A percentile compares a stretch with the other conserved stretches of the same genome.
Evolutionary conservation across 2,113 vertebrate species (phyloP).

Genomic region (Rhinoptilus africanus): DNA sequence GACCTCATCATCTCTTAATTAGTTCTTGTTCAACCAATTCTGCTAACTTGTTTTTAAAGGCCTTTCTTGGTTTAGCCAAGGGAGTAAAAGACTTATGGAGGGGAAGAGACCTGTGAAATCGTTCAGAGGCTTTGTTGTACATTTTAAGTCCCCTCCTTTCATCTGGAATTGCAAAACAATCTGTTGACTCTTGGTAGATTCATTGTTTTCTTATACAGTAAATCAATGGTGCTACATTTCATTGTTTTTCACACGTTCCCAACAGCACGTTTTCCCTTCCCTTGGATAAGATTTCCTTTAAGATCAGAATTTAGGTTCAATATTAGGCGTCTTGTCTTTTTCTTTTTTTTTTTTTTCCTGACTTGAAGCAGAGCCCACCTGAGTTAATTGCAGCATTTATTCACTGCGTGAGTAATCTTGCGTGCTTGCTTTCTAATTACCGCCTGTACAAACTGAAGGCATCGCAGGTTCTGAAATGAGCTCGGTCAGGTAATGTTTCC

Average conservation of each 20-base stretch:
- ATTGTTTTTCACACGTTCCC: background rate
- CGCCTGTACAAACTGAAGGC: background rate
- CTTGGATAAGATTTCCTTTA: background rate
- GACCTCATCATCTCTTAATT: background rate
- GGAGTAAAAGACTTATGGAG: background rate
- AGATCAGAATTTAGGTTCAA: background rate
- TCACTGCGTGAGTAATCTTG: background rate
- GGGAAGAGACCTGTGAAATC: background rate
- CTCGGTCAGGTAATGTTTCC: background rate
- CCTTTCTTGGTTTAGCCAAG: background rate
- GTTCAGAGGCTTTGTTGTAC: background rate
- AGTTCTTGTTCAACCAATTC: background rate
- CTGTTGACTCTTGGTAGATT: background rate
- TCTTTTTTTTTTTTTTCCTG: background rate
- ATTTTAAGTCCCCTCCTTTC: background rate
- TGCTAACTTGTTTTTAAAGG: background rate
- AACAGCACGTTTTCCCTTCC: background rate
- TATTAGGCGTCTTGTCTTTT: background rate
- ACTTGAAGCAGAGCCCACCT: constrained; percentile 17
- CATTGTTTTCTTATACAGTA: background rate
- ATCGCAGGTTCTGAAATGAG: background rate
- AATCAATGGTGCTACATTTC: constrained; percentile 40
- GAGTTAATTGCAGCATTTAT: constrained; percentile 15
- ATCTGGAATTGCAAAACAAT: constrained; percentile 27
- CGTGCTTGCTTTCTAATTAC: constrained; percentile 7